These are phyloP conservation scores for Temnothorax curvispinosus DNA, from an alignment of 1,140 invertebrate genomes.

Conservation along the genomic window DNA sequence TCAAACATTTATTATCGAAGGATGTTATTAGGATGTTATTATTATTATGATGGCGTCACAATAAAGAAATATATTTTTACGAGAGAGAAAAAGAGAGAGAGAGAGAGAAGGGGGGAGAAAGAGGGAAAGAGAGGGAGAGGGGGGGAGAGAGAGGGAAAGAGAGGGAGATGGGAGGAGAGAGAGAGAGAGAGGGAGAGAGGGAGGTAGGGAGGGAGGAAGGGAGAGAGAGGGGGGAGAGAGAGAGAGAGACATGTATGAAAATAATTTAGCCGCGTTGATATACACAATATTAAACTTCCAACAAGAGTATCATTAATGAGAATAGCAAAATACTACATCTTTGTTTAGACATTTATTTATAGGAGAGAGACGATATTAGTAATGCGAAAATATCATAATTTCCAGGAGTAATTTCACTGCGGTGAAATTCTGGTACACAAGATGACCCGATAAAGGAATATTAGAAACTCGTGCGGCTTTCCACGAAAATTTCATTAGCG, in stretches of 20 bases:
- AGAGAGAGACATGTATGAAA: not conserved
- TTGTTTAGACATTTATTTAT: slow-evolving; percentile 23
- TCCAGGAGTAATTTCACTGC: slow-evolving; percentile 17
- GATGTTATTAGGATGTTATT: too few relatives aligned
- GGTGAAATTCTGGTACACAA: not conserved
- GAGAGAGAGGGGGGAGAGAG: too few relatives aligned
- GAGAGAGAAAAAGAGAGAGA: too few relatives aligned
- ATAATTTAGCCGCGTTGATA: not conserved
- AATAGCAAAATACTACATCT: slow-evolving; percentile 4
- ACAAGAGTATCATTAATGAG: not conserved
- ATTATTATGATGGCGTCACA: not conserved
- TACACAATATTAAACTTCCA: not conserved
- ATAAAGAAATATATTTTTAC: too few relatives aligned
- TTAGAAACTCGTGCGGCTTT: slow-evolving; percentile 28
- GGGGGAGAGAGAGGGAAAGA: too few relatives aligned
- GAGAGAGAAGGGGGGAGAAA: too few relatives aligned
- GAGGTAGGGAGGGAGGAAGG: too few relatives aligned
- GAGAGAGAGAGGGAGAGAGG: too few relatives aligned
- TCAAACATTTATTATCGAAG: not conserved
- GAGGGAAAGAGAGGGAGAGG: too few relatives aligned
- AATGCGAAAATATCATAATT: slow-evolving; percentile 25
- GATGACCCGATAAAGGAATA: slow-evolving; percentile 35
- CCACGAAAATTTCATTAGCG: slow-evolving; percentile 49
- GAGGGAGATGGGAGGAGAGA: not conserved
- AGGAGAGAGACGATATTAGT: not conserved